Base-by-base conservation (phyloP, 2,888 invertebrate genomes). In the Crossocerus cetratus region DNA sequence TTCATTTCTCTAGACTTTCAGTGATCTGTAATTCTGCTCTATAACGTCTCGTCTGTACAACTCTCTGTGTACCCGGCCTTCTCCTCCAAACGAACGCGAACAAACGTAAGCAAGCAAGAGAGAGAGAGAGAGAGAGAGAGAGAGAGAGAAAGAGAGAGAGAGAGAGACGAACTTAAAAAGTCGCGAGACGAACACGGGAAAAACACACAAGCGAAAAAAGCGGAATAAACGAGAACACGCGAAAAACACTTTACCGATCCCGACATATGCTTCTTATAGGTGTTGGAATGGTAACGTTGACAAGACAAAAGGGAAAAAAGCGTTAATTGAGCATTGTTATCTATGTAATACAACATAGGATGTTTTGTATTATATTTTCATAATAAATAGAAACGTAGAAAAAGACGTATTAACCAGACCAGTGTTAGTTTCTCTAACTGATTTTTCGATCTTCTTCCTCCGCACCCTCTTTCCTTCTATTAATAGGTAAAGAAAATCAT, bases 281-380 rank as follows among this genome's bases (percentile, higher is more conserved):
- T 84, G 85, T 89, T 86, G 88, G 87, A 32, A 88, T 86, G 85
- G 86, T 87, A 86, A 88, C 86, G 87, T 88, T 88, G 49, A 86
- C 81, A 78, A 73, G 83, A 87, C 83, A 84, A 85, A 86, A 84
- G 76, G 83, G 77, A 83, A 85, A 85, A 86, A 87, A 87, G 87
- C 86, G 88, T 89, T 89, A 87, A 88, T 89, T 88, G 88, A 89
- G 88, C 89, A 89, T 89, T 90, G 90, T 90, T 89, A 89, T 89
- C 89, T 89, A 90, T 90, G 90, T 90, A 89, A 90, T 90, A 91
- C 88, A 88, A 90, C 89, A 91, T 91, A 91, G 91, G 90, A 91
- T 90, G 90, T 91, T 91, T 91, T 91, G 91, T 91, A 91, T 91
- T 91, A 91, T 91, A 91, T 90, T 90, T 91, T 91, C 91, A 91